Percentiles rank a stretch among this genome's conserved stretches.
phyloP scores from a whole-genome alignment of 1,140 invertebrate species.

The Pachyrhynchus sulphureomaculatus region DNA sequence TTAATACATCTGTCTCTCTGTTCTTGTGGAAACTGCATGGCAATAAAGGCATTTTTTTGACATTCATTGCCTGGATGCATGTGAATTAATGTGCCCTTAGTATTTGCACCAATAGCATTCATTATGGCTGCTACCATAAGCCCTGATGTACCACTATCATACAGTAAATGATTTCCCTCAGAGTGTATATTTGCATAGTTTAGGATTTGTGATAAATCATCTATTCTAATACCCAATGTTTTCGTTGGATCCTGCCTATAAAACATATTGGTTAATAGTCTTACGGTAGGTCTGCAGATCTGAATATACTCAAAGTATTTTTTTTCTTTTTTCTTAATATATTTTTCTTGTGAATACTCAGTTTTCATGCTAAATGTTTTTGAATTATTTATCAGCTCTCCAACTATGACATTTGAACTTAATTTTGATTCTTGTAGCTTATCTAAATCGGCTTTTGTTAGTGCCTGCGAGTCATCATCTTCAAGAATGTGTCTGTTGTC shows the following conservation, averaged over 20 bases:
- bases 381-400: constrained; percentile 84
- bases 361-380: constrained; percentile 85
- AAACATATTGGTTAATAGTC: constrained; percentile 76
- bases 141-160: constrained; percentile 84
- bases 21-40: constrained; percentile 73
- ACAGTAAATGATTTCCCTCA: constrained; percentile 75
- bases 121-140: constrained; percentile 80
- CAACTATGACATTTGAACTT: constrained; percentile 81
- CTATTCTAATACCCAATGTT: constrained; percentile 77
- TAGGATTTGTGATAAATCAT: constrained; percentile 85
- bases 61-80: constrained; percentile 77
- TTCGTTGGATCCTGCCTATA: constrained; percentile 74
- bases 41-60: constrained; percentile 72
- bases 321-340: constrained; percentile 89
- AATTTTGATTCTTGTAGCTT: constrained; percentile 71
- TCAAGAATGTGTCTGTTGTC: constrained; percentile 87
- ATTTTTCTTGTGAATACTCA: constrained; percentile 91
- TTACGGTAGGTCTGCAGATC: constrained; percentile 72
- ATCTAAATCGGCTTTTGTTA: constrained; percentile 81
- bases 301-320: constrained; percentile 84
- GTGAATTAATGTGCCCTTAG: constrained; percentile 67
- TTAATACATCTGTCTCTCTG: constrained; percentile 65
- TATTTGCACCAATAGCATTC: constrained; percentile 66
- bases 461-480: constrained; percentile 81
- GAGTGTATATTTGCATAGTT: constrained; percentile 77